Percentiles rank a stretch among this genome's conserved stretches.
phyloP scores from a whole-genome alignment of 2,888 invertebrate species.

The Cryptophagus acutangulus region DNA sequence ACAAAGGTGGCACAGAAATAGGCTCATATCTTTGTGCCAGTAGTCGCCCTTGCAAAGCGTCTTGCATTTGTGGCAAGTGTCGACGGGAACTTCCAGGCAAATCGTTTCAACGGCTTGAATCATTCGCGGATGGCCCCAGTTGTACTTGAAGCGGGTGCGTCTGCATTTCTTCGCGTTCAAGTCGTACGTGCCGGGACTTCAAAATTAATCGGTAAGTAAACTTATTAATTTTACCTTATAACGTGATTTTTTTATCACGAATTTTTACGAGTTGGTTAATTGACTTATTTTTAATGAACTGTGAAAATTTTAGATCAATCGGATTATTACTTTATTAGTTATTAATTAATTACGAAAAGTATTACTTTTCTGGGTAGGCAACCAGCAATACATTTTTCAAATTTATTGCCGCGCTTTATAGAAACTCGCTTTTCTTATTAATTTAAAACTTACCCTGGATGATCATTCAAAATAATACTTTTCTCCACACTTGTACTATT shows the following conservation, averaged over 20 bases:
- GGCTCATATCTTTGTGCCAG: conserved; percentile 45
- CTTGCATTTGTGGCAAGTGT: conserved; percentile 47
- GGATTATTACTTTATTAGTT: too few species aligned
- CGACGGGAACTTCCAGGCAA: conserved; percentile 44
- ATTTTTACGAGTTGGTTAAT: too few species aligned
- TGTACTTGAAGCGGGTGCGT: conserved; percentile 42
- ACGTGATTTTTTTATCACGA: too few species aligned
- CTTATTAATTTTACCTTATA: too few species aligned
- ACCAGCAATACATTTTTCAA: too few species aligned
- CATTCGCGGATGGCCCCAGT: conserved; percentile 15
- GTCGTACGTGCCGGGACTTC: conserved; percentile 39
- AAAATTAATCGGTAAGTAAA: conserved; percentile 11
- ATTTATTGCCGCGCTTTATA: too few species aligned
- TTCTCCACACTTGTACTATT: conserved; percentile 20
- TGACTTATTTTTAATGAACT: too few species aligned
- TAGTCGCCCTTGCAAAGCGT: conserved; percentile 48
- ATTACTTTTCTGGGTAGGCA: too few species aligned
- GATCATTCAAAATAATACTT: conserved; percentile 17
- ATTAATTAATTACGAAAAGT: too few species aligned
- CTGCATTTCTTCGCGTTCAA: conserved; percentile 27
- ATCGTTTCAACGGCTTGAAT: conserved; percentile 44
- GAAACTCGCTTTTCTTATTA: too few species aligned
- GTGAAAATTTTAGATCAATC: too few species aligned
- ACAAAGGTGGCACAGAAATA: conserved; percentile 48
- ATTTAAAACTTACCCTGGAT: conserved; percentile 36